Base-by-base conservation (phyloP, 1,140 invertebrate genomes). In the Pentalonia nigronervosa region DNA sequence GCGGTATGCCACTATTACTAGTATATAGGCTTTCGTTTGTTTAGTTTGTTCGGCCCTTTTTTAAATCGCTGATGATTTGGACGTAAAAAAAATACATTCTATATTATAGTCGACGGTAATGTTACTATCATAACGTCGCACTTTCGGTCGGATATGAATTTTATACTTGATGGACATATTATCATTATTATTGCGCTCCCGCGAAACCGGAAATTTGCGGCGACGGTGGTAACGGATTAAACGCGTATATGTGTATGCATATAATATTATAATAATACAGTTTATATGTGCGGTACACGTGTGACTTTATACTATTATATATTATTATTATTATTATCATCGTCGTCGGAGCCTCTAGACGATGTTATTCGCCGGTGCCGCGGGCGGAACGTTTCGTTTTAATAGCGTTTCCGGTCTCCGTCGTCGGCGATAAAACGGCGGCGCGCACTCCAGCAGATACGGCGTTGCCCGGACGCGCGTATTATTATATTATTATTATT, bases 341-440 rank as follows among this genome's bases (percentile, higher is more conserved):
- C 9, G 3, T 48, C 6, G 4, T 87, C 60, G 21, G 41, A 41
- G 41, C 41, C 41, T 50, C 25, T 25, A 45, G 20, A 36, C 7
- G 41, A 4, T 41, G 41, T 41, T 41, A 41, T 41, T 41, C 41
- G 76, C 34, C 47, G 76, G 84, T 30, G 76, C 91, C 91, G 67
- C 91, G 50, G 56, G 47, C 81, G 30, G 30, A 92, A 81, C 81
- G 91, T 93, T 93, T 56, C 48, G 91, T 84, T 93, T 93, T 93
- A 93, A 93, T 84, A 84, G 91, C 76, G 91, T 92, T 92, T 83
- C 91, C 67, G 91, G 91, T 53, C 21, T 48, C 84, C 48, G 45
- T 81, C 67, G 90, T n/a, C 67, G 67, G 45, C 67, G 81, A 93
- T 93, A 86, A 93, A 93, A 84, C 76, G 53, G 14, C 48, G 45